These are phyloP conservation scores for Premnoplex brunnescens DNA, from an alignment of 2,797 vertebrate species.

Conservation along the genomic window DNA sequence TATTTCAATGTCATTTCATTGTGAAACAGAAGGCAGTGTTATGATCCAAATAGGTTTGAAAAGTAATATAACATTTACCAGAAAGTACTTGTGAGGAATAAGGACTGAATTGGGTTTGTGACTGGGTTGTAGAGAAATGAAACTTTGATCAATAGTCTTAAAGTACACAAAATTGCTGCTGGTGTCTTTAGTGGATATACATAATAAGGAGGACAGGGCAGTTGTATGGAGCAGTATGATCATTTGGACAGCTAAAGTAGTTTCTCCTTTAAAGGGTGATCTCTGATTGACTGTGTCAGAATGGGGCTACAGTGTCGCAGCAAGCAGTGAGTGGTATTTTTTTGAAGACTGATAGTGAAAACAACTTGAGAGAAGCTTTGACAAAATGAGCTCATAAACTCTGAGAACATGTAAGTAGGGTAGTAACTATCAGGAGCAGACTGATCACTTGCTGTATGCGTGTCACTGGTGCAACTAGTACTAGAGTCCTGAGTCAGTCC, in stretches of 20 bases:
- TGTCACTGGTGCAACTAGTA: neutral
- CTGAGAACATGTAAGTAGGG: neutral
- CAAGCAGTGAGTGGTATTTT: neutral
- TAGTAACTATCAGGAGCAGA: neutral
- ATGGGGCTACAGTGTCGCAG: neutral
- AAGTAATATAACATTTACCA: neutral
- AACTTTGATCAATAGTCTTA: neutral
- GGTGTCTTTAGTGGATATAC: neutral
- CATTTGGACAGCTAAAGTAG: neutral
- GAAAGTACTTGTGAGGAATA: neutral
- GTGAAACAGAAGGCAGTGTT: neutral
- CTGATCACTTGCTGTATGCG: fast-evolving
- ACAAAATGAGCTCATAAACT: neutral
- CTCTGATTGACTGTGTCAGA: neutral
- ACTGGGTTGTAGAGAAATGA: neutral
- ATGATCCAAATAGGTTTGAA: neutral
- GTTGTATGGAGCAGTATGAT: neutral
- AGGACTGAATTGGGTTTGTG: neutral
- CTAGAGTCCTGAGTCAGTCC: neutral
- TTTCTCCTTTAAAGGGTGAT: neutral
- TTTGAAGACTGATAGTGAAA: neutral
- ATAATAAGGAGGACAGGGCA: neutral
- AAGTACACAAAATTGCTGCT: neutral
- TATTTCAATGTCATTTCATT: neutral
- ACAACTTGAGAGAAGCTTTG: fast-evolving